Conservation (phyloP, 1,140 invertebrate species). For the Anadara kagoshimensis region DNA sequence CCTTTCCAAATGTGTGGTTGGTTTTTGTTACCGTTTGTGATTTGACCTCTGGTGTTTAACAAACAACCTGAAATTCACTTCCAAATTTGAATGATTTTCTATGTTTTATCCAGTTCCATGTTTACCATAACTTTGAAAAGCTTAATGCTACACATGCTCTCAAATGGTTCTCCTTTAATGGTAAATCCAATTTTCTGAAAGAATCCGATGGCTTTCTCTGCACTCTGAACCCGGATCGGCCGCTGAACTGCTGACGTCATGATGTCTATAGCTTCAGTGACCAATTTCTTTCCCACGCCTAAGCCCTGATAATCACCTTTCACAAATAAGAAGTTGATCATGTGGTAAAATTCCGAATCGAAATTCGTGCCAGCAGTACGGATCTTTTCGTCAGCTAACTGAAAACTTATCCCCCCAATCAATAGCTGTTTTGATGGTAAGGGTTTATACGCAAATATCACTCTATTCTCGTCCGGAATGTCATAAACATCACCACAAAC, state of each 20-base stretch:
- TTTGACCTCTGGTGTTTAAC: too few relatives aligned
- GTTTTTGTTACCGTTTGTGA: too few relatives aligned
- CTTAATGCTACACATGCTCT: slow-evolving; percentile 34
- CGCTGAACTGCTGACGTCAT: slow-evolving; percentile 8
- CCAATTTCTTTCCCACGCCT: slow-evolving; percentile 40
- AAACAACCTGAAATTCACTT: too few relatives aligned
- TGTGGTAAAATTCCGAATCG: slow-evolving; percentile 49
- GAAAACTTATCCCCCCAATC: slow-evolving; percentile 42
- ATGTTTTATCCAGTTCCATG: slow-evolving; percentile 23
- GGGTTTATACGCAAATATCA: slow-evolving; percentile 51
- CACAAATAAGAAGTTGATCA: slow-evolving; percentile 55
- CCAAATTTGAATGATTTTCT: too few relatives aligned
- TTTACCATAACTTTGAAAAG: slow-evolving; percentile 34
- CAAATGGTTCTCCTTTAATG: slow-evolving; percentile 35
- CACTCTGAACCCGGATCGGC: slow-evolving; percentile 53
- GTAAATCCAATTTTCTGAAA: slow-evolving; percentile 55
- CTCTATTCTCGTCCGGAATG: slow-evolving; percentile 50
- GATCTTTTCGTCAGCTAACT: slow-evolving; percentile 21
- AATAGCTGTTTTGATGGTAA: slow-evolving; percentile 13
- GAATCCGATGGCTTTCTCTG: slow-evolving; percentile 46
- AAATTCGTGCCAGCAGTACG: slow-evolving; percentile 33
- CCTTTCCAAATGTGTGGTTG: too few relatives aligned
- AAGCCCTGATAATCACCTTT: slow-evolving; percentile 48
- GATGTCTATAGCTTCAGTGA: slow-evolving; percentile 40
- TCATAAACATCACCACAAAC: slow-evolving; percentile 53